phyloP scores from a whole-genome alignment of 1,140 invertebrate species.

The Melipona quadrifasciata region DNA sequence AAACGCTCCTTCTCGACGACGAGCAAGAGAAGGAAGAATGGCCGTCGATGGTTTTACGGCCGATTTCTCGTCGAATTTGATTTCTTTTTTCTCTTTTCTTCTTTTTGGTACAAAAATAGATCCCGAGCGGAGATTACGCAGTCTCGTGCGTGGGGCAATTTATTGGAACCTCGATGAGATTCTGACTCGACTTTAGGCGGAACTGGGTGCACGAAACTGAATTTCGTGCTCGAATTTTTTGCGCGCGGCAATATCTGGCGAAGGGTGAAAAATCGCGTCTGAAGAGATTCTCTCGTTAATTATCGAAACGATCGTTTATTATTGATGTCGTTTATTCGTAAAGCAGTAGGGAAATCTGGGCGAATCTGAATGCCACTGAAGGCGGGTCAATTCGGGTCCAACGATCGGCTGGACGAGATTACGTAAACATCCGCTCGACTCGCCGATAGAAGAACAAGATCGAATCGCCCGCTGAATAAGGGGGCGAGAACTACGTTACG shows the following conservation, averaged over 20 bases:
- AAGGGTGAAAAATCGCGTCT: no score
- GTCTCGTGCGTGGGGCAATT: conserved; percentile 58
- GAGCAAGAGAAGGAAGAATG: conserved; percentile 14
- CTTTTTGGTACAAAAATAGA: conserved; percentile 75
- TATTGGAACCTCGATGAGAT: conserved; percentile 36
- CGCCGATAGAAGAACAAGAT: conserved; percentile 61
- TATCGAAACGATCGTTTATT: neutral
- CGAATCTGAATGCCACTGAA: neutral
- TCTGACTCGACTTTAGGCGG: no score
- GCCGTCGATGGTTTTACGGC: neutral
- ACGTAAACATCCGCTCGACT: conserved; percentile 62
- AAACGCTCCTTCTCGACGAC: neutral
- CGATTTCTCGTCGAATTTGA: conserved; percentile 1
- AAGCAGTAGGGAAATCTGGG: neutral
- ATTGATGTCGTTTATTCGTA: no score
- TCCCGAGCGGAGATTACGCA: conserved; percentile 68
- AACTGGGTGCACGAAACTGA: no score
- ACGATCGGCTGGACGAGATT: conserved; percentile 60
- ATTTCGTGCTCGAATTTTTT: neutral
- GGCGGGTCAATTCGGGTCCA: conserved; percentile 38
- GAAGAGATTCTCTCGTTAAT: neutral
- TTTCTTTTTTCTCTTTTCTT: conserved; percentile 10
- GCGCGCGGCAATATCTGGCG: no score
- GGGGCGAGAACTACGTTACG: conserved; percentile 54
- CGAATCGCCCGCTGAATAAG: conserved; percentile 68